Base-by-base conservation (phyloP, 2,113 vertebrate genomes). In the Eptesicus fuscus region DNA sequence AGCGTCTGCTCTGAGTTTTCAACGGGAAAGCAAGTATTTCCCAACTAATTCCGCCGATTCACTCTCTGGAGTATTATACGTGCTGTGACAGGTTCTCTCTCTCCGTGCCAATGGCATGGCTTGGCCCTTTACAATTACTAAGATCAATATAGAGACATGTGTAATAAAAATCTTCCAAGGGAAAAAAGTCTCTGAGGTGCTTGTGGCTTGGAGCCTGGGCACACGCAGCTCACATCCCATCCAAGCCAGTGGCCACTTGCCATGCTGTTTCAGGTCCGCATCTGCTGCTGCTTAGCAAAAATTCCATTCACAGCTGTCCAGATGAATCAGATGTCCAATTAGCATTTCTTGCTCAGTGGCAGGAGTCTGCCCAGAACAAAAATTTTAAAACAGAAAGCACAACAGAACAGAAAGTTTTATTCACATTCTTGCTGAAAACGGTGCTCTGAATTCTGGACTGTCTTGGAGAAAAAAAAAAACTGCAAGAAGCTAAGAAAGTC, bases 1-100 rank as follows among this genome's bases (percentile, higher is more conserved):
- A 96, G 97, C 98, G 98, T 98, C 98, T 98, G 98, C 91, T 98
- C 93, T 0, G 40, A 82, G 59, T 96, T 97, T 98, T 89, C 97
- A 97, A 88, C 71, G 95, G 94, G 96, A 98, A 97, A 98, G 90
- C 96, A 97, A 98, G 82, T 92, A 97, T 98, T 97, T 97, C 96
- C 97, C 96, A 91, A 95, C 93, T 93, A 96, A 95, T 95, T 98
- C 95, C 92, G 78, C 91, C 37, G 40, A 89, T 86, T 93, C 85
- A 77, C 91, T 90, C 96, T 84, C 67, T 74, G 47, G 82, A 97
- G 86, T 86, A 85, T 77, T 94, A 40, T 91, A 95, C 97, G 96
- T 96, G 83, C 97, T 96, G 59, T 94, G 93, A 95, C 90, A 59
- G 17, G 83, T 76, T 96, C 79, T 97, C 96, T 91, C 89, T 96